These are phyloP conservation scores for Bovichtus variegatus DNA, from an alignment of 2,797 vertebrate species.

Conservation along the genomic window DNA sequence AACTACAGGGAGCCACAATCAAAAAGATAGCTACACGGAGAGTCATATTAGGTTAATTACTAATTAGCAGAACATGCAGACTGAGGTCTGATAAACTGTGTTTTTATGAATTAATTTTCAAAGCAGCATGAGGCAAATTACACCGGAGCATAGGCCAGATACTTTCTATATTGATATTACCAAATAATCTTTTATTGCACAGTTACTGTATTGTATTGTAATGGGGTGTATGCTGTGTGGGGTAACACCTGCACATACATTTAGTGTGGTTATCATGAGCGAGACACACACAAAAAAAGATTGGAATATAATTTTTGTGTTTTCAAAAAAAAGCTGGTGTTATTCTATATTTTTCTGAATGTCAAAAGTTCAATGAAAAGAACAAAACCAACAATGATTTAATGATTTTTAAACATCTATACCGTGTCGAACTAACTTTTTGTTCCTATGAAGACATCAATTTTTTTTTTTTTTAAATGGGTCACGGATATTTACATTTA, in stretches of 20 bases:
- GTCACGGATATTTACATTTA: no score
- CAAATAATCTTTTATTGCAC: not conserved
- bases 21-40: slow-evolving; percentile 6
- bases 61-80: slow-evolving; percentile 31
- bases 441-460: no score
- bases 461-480: no score
- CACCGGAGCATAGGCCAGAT: not conserved
- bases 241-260: not conserved
- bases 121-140: slow-evolving; percentile 19
- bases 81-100: slow-evolving; percentile 16
- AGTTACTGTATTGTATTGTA: not conserved
- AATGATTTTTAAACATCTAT: no score
- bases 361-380: no score
- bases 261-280: not conserved
- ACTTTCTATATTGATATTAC: slow-evolving; percentile 2
- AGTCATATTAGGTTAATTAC: slow-evolving; percentile 26
- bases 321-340: no score
- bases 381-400: no score
- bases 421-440: no score
- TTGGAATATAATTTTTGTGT: not conserved
- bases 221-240: not conserved
- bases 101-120: slow-evolving; percentile 31
- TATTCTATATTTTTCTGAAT: no score
- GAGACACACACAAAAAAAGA: no score
- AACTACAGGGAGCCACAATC: slow-evolving; percentile 7